Evolutionary conservation across 2,888 invertebrate genomes (phyloP).

Genomic region (Clunio marinus): DNA sequence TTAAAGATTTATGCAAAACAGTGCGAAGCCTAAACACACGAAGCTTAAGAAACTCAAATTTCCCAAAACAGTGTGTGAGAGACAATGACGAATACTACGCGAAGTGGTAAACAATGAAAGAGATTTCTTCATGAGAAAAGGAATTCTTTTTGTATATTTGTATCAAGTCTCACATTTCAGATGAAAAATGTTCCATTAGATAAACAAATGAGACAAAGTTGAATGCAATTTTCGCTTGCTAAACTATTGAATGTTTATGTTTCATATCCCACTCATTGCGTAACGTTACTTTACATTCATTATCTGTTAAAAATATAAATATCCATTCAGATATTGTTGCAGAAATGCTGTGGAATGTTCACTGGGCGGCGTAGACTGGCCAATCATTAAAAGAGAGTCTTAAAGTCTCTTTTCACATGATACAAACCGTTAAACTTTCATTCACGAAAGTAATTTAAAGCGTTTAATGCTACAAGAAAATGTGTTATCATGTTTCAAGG

Average conservation of each 20-base stretch:
- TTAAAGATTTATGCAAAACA: neutral
- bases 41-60: neutral
- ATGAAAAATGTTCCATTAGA: too few relatives aligned
- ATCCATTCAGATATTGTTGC: neutral
- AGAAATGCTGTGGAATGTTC: neutral
- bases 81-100: too few relatives aligned
- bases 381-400: neutral
- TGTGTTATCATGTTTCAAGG: conserved; percentile 15
- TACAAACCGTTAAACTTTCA: conserved; percentile 8
- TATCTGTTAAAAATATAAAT: too few relatives aligned
- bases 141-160: too few relatives aligned
- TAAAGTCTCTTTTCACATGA: too few relatives aligned
- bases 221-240: neutral
- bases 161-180: too few relatives aligned
- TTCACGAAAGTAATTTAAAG: neutral
- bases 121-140: too few relatives aligned
- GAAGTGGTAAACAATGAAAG: too few relatives aligned
- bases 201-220: neutral
- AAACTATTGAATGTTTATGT: neutral
- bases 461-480: neutral
- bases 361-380: neutral
- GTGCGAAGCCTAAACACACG: neutral
- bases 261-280: neutral
- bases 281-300: conserved; percentile 4
- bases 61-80: conserved; percentile 5